These are phyloP conservation scores for Vultur gryphus DNA, from an alignment of 2,797 vertebrate genomes.

Conservation along the genomic window DNA sequence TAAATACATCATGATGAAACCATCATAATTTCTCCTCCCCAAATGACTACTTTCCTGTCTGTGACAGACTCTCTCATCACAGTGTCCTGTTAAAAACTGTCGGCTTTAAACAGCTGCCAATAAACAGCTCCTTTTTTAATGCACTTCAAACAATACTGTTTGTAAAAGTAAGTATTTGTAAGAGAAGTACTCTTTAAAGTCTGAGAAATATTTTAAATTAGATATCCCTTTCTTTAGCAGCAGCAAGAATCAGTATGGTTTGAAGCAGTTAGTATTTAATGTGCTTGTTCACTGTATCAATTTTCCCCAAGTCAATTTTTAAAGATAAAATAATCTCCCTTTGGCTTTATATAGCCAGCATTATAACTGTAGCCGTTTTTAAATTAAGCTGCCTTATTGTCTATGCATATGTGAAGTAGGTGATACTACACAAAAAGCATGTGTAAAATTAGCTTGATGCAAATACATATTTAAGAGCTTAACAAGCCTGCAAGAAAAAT, in stretches of 20 bases:
- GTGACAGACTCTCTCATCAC: background rate
- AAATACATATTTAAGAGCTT: conserved; percentile 19
- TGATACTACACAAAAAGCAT: background rate
- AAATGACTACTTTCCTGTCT: background rate
- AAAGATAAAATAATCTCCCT: conserved; percentile 24
- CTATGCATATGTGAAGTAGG: background rate
- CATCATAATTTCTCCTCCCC: background rate
- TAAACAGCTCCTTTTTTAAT: background rate
- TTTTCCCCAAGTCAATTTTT: conserved; percentile 26
- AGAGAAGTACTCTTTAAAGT: background rate
- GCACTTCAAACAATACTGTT: background rate
- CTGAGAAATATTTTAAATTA: background rate
- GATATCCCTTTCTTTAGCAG: background rate
- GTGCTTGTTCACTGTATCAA: background rate
- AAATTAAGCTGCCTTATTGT: conserved; percentile 3
- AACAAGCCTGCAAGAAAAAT: conserved; percentile 7
- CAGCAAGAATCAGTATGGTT: background rate
- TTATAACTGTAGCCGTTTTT: background rate
- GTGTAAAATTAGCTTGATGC: background rate
- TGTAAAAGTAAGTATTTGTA: background rate
- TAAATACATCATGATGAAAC: background rate
- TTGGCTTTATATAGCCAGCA: background rate
- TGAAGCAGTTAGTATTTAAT: background rate
- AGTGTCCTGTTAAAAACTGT: background rate
- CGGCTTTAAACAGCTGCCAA: background rate